phyloP scores from a whole-genome alignment of 2,113 vertebrate genomes.

The Lophius piscatorius region DNA sequence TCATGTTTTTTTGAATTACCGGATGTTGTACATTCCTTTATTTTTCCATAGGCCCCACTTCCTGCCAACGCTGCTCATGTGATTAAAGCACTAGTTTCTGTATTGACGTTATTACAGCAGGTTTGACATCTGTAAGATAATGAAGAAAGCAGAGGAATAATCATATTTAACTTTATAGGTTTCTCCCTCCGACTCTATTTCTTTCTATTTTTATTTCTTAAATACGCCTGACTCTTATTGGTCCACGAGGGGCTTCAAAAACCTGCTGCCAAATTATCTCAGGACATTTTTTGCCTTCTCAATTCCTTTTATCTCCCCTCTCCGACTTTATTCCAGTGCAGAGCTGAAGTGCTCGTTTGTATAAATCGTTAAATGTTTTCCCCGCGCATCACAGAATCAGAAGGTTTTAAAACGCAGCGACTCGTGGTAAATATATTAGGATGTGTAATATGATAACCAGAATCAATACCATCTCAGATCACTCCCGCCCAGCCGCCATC shows the following conservation, averaged over 20 bases:
- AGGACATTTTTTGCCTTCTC: too few species aligned
- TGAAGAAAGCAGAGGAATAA: neutral
- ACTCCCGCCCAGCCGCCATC: constrained; percentile 26
- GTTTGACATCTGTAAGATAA: neutral
- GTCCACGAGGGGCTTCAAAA: too few species aligned
- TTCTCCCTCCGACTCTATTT: too few species aligned
- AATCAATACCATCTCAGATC: constrained; percentile 58
- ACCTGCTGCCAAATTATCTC: too few species aligned
- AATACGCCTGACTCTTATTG: too few species aligned
- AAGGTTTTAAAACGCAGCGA: neutral
- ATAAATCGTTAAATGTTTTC: neutral
- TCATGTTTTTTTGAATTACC: too few species aligned
- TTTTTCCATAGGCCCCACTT: neutral
- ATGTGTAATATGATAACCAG: constrained; percentile 53
- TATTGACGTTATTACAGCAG: neutral
- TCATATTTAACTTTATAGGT: too few species aligned
- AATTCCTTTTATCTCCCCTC: neutral
- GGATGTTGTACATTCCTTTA: neutral
- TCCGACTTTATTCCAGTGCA: neutral
- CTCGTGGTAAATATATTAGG: constrained; percentile 39
- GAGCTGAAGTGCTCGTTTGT: too few species aligned
- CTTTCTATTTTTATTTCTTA: too few species aligned
- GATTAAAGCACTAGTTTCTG: neutral
- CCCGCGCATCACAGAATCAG: neutral
- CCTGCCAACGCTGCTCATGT: too few species aligned